Conservation (phyloP, 2,888 invertebrate genomes). For the Caenorhabditis sulstoni region DNA sequence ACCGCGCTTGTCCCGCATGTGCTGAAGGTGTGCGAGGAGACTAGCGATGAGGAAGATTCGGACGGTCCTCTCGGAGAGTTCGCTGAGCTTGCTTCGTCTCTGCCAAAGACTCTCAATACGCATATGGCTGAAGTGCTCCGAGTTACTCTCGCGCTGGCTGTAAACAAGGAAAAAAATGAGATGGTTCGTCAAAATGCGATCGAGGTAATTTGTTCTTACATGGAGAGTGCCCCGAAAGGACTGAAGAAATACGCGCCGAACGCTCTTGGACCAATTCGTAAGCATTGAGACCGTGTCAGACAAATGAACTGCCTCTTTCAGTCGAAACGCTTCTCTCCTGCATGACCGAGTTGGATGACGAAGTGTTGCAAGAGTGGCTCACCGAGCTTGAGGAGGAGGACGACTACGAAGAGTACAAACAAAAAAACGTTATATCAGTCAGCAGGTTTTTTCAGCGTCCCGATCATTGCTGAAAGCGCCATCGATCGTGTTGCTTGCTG, state of each 20-base stretch:
- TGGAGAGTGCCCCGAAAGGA: slow-evolving; percentile 97
- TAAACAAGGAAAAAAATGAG: slow-evolving; percentile 81
- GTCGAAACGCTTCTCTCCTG: slow-evolving; percentile 92
- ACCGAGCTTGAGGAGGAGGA: slow-evolving; percentile 89
- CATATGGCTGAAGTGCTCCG: slow-evolving; percentile 91
- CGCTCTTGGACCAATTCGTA: slow-evolving; percentile 85
- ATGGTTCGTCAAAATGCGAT: slow-evolving; percentile 91
- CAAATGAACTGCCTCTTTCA: slow-evolving; percentile 33
- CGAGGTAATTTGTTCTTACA: slow-evolving; percentile 89
- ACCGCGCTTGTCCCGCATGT: slow-evolving; percentile 84
- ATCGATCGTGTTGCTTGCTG: slow-evolving; percentile 97
- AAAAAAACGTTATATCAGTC: neutral
- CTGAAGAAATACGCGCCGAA: slow-evolving; percentile 92
- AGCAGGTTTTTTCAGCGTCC: slow-evolving; percentile 84
- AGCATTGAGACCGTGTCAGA: slow-evolving; percentile 56
- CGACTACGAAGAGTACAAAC: slow-evolving; percentile 86
- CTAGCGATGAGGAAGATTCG: slow-evolving; percentile 90
- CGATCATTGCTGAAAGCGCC: slow-evolving; percentile 95
- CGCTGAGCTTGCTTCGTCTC: slow-evolving; percentile 93
- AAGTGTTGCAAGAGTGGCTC: slow-evolving; percentile 90
- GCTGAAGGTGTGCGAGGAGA: slow-evolving; percentile 89
- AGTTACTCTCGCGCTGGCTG: slow-evolving; percentile 87
- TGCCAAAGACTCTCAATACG: slow-evolving; percentile 93
- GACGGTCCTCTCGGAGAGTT: slow-evolving; percentile 88
- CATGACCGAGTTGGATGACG: slow-evolving; percentile 95